A percentile compares a stretch with the other conserved stretches of the same genome.
Evolutionary conservation across 1,140 invertebrate genomes (phyloP).

Genomic region (Philopotamus ludificatus): DNA sequence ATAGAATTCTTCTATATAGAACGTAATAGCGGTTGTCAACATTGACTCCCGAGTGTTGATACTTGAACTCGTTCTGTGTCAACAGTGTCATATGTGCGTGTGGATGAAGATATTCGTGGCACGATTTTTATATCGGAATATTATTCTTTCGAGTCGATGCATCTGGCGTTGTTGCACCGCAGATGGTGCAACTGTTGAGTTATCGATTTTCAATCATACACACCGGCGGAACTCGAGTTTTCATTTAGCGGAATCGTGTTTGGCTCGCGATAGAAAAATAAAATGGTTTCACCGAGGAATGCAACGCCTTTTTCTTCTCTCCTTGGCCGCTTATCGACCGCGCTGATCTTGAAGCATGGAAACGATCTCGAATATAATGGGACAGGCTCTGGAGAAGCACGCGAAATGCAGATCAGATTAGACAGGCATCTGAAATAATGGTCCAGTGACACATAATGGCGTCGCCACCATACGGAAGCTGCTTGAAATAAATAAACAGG

Average conservation of each 20-base stretch:
- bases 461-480: too few species aligned
- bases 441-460: slow-evolving; percentile 4
- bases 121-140: too few species aligned
- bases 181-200: too few species aligned
- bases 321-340: slow-evolving; percentile 11
- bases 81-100: too few species aligned
- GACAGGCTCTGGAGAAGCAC: background rate
- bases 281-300: slow-evolving; percentile 1
- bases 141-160: too few species aligned
- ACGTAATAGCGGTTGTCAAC: too few species aligned
- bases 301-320: background rate
- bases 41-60: too few species aligned
- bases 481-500: too few species aligned
- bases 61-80: too few species aligned
- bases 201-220: background rate
- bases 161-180: too few species aligned
- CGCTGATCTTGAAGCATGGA: slow-evolving; percentile 3
- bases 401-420: slow-evolving; percentile 27
- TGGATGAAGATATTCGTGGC: too few species aligned
- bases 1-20: too few species aligned
- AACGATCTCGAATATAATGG: slow-evolving; percentile 17
- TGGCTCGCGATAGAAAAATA: background rate
- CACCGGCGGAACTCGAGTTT: background rate
- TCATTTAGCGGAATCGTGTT: background rate
- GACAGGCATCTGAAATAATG: slow-evolving; percentile 25